Conservation (phyloP, 37 sponge, comb jelly and placozoan genomes). For the Theonella swinhoei region DNA sequence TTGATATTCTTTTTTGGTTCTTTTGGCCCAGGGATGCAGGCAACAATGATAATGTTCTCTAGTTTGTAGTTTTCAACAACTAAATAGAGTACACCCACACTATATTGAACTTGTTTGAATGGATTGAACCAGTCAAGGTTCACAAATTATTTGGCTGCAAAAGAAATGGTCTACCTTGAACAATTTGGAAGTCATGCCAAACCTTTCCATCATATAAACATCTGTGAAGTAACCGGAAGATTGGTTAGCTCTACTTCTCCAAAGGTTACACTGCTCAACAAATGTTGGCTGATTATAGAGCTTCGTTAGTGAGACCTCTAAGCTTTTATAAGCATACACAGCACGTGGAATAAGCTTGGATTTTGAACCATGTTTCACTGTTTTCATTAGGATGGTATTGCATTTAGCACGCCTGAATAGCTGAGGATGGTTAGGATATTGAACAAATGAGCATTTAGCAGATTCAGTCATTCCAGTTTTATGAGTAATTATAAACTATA, state of each 20-base stretch:
- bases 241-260: neutral
- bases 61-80: slow-evolving; percentile 21
- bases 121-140: slow-evolving; percentile 70
- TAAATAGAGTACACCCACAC: slow-evolving; percentile 54
- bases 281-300: slow-evolving; percentile 5
- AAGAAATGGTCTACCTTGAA: too few species aligned
- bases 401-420: slow-evolving; percentile 4
- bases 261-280: slow-evolving; percentile 38
- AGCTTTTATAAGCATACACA: slow-evolving; percentile 7
- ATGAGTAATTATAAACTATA: slow-evolving; percentile 1
- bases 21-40: slow-evolving; percentile 49
- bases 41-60: slow-evolving; percentile 47
- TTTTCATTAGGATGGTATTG: slow-evolving; percentile 7
- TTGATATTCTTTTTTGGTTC: slow-evolving; percentile 43
- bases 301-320: slow-evolving; percentile 9
- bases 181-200: slow-evolving; percentile 25
- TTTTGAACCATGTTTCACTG: neutral
- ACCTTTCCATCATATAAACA: neutral
- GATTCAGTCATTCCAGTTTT: neutral
- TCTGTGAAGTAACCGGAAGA: neutral
- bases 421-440: slow-evolving; percentile 44
- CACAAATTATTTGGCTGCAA: too few species aligned
- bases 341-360: slow-evolving; percentile 12
- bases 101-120: slow-evolving; percentile 34
- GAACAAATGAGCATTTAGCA: neutral